These are phyloP conservation scores for Probosciger aterrimus DNA, from an alignment of 2,113 vertebrate species.

Conservation along the genomic window DNA sequence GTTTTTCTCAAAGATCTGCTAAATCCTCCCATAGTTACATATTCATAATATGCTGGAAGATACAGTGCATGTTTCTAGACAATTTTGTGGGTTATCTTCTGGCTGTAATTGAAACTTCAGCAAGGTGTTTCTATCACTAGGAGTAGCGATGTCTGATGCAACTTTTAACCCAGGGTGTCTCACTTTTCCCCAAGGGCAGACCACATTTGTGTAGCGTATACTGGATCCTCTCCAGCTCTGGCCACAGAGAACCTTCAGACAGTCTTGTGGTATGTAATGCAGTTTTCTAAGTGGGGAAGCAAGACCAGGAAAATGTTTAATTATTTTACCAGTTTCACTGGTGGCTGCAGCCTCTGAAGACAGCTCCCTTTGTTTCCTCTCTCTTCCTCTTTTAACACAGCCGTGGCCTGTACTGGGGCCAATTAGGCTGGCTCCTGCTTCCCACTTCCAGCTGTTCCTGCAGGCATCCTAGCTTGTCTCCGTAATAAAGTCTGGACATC, in stretches of 20 bases:
- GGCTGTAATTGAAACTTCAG: neutral
- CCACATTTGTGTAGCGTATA: neutral
- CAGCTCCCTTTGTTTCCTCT: neutral
- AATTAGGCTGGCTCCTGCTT: neutral
- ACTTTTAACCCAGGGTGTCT: neutral
- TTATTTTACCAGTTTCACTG: neutral
- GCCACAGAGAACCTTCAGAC: neutral
- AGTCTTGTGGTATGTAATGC: neutral
- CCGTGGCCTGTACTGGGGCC: neutral
- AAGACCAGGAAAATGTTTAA: neutral
- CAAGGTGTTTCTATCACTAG: accelerated
- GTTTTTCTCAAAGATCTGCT: neutral
- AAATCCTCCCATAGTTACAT: accelerated
- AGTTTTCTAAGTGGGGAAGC: neutral
- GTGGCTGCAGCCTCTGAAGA: neutral
- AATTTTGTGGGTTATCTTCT: neutral
- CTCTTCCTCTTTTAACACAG: neutral
- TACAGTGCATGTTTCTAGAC: neutral
- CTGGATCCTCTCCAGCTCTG: neutral
- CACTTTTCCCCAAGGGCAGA: neutral
- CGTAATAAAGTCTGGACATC: constrained; percentile 15
- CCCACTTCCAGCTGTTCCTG: constrained; percentile 15
- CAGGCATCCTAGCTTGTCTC: neutral
- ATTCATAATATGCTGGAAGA: neutral
- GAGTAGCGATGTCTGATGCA: neutral